Percentiles rank a stretch among this genome's conserved stretches.
Evolutionary conservation across 2,888 invertebrate genomes (phyloP).

Genomic region (Chrysina gloriosa): DNA sequence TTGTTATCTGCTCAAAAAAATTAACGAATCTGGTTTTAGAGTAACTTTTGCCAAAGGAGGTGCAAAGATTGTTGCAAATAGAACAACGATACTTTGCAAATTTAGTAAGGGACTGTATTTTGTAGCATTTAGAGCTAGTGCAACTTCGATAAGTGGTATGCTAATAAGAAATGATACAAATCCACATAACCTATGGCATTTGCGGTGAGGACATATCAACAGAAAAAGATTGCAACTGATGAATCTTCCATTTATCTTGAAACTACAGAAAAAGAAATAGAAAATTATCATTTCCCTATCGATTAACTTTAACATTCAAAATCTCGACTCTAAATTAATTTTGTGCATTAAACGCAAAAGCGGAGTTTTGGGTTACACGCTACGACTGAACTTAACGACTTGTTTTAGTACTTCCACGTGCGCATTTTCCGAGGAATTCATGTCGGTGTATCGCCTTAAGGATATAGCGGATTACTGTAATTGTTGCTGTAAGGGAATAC

Average conservation of each 20-base stretch:
- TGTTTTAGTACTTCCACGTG: constrained; percentile 8
- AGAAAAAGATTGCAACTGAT: neutral
- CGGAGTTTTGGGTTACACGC: neutral
- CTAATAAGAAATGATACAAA: neutral
- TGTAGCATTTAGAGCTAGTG: too few species aligned
- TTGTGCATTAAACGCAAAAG: too few species aligned
- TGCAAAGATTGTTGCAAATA: neutral
- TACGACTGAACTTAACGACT: constrained; percentile 8
- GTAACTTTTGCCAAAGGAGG: neutral
- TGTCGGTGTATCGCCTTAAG: neutral
- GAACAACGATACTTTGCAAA: neutral
- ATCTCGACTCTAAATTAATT: too few species aligned
- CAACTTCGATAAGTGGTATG: too few species aligned
- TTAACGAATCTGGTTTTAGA: neutral
- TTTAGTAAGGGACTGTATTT: too few species aligned
- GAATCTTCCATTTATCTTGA: too few species aligned
- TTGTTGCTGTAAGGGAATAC: constrained; percentile 2
- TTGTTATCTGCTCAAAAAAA: neutral
- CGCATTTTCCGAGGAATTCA: neutral
- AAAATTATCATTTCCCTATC: too few species aligned
- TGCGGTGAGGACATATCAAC: too few species aligned
- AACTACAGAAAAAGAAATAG: too few species aligned
- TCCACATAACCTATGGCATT: neutral
- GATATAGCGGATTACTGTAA: constrained; percentile 1
- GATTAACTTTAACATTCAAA: too few species aligned